These are phyloP conservation scores for Digitonthophagus gazella DNA, from an alignment of 2,888 invertebrate genomes.

Conservation along the genomic window DNA sequence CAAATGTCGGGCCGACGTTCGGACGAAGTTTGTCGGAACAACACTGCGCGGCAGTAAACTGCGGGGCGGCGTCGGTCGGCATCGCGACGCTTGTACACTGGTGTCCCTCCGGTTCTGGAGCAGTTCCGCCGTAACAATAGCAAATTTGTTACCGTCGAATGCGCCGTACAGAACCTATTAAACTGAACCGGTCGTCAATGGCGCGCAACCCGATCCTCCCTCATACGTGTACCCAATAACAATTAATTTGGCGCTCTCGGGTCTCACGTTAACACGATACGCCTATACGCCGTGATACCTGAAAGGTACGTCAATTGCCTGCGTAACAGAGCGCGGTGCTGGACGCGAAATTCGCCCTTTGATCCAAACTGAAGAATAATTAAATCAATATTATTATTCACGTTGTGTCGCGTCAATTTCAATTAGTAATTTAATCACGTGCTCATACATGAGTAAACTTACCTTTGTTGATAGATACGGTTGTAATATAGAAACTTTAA, in stretches of 20 bases:
- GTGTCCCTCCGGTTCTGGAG: constrained; percentile 1
- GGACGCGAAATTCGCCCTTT: constrained; percentile 5
- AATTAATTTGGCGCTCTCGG: constrained; percentile 1
- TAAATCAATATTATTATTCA: neutral
- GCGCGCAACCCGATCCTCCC: constrained; percentile 2
- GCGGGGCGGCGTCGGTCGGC: neutral
- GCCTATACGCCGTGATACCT: neutral
- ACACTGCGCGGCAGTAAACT: neutral
- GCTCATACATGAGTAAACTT: too few relatives aligned
- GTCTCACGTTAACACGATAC: neutral
- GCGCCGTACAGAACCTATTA: neutral
- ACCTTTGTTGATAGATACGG: too few relatives aligned
- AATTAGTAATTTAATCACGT: neutral
- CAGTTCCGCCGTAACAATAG: constrained; percentile 1
- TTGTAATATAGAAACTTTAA: too few relatives aligned
- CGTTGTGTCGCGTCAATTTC: neutral
- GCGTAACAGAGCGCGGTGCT: neutral
- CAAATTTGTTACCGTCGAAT: constrained; percentile 1
- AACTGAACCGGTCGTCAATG: constrained; percentile 5
- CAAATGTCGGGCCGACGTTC: neutral
- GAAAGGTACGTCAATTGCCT: constrained; percentile 5
- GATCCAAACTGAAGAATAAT: neutral
- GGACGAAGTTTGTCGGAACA: neutral
- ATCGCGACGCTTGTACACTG: neutral
- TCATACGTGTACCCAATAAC: constrained; percentile 1